Conservation (phyloP, 2,797 vertebrate species). For the Lateolabrax maculatus region DNA sequence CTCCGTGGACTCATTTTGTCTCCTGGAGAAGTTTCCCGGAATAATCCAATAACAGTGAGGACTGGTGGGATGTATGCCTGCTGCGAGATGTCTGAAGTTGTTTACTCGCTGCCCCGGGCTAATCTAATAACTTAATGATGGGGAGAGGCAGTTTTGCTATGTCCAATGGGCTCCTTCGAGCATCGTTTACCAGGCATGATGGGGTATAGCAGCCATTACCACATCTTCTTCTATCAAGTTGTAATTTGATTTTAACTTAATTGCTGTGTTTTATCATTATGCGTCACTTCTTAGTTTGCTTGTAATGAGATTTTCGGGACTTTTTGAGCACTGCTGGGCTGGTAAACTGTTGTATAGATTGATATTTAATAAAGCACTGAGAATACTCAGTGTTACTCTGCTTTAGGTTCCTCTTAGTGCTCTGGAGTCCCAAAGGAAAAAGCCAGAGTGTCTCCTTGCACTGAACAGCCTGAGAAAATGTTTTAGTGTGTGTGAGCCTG, state of each 20-base stretch:
- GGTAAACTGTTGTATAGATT: conserved; percentile 63
- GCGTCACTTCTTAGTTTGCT: conserved; percentile 69
- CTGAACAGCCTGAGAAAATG: conserved; percentile 38
- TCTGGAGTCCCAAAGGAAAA: conserved; percentile 44
- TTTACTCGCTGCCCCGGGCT: conserved; percentile 79
- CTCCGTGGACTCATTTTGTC: conserved; percentile 78
- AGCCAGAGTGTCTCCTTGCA: conserved; percentile 19
- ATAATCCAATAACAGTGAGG: conserved; percentile 79
- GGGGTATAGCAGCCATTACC: conserved; percentile 76
- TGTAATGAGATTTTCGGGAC: conserved; percentile 67
- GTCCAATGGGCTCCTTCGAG: conserved; percentile 81
- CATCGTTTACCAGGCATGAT: conserved; percentile 76
- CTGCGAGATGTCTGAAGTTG: conserved; percentile 80
- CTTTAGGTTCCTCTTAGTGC: conserved; percentile 46
- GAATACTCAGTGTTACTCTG: conserved; percentile 47
- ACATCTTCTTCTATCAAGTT: conserved; percentile 78
- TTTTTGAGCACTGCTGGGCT: conserved; percentile 54
- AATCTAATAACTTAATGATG: conserved; percentile 85
- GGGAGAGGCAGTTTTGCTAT: conserved; percentile 73
- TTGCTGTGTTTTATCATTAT: conserved; percentile 76
- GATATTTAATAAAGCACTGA: conserved; percentile 65
- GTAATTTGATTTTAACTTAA: conserved; percentile 79
- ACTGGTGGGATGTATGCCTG: conserved; percentile 62
- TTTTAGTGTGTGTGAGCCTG: conserved; percentile 40
- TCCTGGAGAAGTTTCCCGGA: conserved; percentile 75